Evolutionary conservation across 2,113 vertebrate species (phyloP).

Genomic region (Felis chaus): DNA sequence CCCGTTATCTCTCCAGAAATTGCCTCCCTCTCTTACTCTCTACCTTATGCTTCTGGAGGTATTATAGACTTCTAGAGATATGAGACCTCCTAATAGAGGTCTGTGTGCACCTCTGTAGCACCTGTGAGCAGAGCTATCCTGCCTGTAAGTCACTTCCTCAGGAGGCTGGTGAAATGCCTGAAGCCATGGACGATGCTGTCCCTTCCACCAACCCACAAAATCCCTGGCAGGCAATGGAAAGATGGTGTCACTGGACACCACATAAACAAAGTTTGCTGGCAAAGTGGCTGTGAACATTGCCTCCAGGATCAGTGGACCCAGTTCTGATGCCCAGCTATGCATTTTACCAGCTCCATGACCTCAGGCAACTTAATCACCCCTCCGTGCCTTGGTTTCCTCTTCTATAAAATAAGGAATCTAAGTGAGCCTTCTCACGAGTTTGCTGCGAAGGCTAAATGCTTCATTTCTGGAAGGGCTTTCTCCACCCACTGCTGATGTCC

Average conservation of each 20-base stretch:
- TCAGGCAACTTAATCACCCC: not conserved
- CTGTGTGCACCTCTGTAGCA: not conserved
- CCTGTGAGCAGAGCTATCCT: not conserved
- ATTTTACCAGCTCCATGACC: not conserved
- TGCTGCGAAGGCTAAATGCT: not conserved
- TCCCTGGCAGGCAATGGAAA: not conserved
- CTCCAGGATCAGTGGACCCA: not conserved
- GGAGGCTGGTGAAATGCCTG: too few relatives aligned
- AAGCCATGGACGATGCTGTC: not conserved
- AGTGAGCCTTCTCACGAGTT: not conserved
- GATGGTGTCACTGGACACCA: accelerated
- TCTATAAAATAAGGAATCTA: not conserved
- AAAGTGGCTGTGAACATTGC: accelerated
- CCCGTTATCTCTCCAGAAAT: not conserved
- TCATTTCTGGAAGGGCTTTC: not conserved
- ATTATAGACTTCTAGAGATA: not conserved
- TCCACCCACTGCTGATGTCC: not conserved
- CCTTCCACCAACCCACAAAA: not conserved
- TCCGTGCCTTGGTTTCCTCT: not conserved
- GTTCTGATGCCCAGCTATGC: not conserved
- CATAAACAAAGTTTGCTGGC: accelerated
- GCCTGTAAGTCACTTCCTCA: not conserved
- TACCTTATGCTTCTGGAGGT: accelerated
- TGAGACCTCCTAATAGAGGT: accelerated
- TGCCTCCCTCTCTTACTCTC: not conserved